Conservation (phyloP, 2,113 vertebrate species). For the Bothrops jararaca region DNA sequence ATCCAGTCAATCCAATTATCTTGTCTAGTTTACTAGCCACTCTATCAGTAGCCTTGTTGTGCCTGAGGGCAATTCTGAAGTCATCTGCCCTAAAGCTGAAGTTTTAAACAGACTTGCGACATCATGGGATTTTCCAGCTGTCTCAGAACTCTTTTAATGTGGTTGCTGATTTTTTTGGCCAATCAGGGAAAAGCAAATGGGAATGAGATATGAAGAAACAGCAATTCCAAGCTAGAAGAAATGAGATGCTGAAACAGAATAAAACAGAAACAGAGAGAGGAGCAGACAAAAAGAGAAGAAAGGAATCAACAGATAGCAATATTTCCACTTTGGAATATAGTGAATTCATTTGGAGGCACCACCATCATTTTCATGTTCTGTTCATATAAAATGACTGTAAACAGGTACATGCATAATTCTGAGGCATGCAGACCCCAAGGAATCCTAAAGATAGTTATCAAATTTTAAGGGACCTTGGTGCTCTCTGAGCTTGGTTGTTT, state of each 20-base stretch:
- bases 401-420: background rate
- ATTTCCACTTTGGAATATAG: background rate
- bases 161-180: slow-evolving; percentile 17
- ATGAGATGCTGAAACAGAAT: background rate
- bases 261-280: background rate
- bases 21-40: background rate
- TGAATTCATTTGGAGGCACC: background rate
- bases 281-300: background rate
- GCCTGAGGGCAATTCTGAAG: slow-evolving; percentile 14
- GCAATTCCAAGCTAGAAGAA: background rate
- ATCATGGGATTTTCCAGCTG: slow-evolving; percentile 17
- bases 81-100: slow-evolving; percentile 7
- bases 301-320: background rate
- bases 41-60: slow-evolving; percentile 11
- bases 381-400: background rate
- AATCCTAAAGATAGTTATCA: background rate
- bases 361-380: background rate
- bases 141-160: background rate
- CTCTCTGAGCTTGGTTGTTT: background rate
- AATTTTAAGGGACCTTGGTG: background rate
- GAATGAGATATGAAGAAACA: background rate
- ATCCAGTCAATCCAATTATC: slow-evolving; percentile 18
- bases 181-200: background rate
- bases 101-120: background rate
- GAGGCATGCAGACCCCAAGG: background rate